A percentile compares a stretch with the other conserved stretches of the same genome.
These are phyloP conservation scores for Chionoecetes opilio DNA, from an alignment of 1,140 invertebrate genomes.

Conservation along the genomic window DNA sequence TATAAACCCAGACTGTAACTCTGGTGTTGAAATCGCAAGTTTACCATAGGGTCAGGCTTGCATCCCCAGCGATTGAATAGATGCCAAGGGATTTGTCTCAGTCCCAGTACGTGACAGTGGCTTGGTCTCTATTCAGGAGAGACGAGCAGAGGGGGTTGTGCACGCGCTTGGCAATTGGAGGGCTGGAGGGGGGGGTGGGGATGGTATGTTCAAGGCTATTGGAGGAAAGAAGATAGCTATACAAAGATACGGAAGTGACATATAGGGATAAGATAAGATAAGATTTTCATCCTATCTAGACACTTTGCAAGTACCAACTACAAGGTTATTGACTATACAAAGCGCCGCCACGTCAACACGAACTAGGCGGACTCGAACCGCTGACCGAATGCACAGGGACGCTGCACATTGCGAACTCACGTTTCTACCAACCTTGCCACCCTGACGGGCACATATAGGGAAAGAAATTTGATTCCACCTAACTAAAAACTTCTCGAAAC, in stretches of 20 bases:
- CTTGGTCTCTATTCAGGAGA: background rate
- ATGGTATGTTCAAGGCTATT: background rate
- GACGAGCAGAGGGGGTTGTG: background rate
- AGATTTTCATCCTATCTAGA: too few relatives aligned
- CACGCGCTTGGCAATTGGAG: background rate
- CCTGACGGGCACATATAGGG: too few relatives aligned
- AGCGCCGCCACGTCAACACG: too few relatives aligned
- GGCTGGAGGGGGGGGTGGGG: background rate
- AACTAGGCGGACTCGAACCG: too few relatives aligned
- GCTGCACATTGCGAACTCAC: too few relatives aligned
- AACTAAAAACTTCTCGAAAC: background rate
- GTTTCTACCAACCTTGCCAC: too few relatives aligned
- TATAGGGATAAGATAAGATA: too few relatives aligned
- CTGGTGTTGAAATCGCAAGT: constrained; percentile 35
- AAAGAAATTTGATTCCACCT: background rate
- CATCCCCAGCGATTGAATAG: constrained; percentile 46
- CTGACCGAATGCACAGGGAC: too few relatives aligned
- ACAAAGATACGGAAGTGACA: background rate
- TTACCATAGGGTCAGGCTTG: constrained; percentile 19
- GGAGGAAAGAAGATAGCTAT: background rate
- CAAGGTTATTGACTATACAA: too few relatives aligned
- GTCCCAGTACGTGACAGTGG: constrained; percentile 46
- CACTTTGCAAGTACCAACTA: too few relatives aligned
- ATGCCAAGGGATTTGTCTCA: constrained; percentile 41
- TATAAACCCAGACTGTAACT: background rate